A percentile compares a stretch with the other conserved stretches of the same genome.
Evolutionary conservation across 30 jellyfish, hydroid and myxozoan species (phyloP).

Genomic region (Aurelia coerulea): DNA sequence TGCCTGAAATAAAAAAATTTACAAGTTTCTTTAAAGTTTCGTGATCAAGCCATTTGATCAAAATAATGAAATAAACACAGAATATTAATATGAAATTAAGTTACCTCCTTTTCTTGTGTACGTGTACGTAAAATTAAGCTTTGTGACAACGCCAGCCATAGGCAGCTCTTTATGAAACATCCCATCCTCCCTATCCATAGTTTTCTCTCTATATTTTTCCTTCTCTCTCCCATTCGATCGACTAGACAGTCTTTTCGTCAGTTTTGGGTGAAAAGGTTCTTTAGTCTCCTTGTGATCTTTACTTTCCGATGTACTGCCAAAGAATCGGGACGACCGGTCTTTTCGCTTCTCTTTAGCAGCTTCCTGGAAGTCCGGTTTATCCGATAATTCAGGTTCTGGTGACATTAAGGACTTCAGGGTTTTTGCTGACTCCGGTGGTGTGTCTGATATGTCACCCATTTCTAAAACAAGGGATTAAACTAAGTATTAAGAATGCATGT

Average conservation of each 20-base stretch:
- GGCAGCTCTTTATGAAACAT: slow-evolving; percentile 57
- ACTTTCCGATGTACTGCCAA: slow-evolving; percentile 39
- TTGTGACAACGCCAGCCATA: slow-evolving; percentile 76
- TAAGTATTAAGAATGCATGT: background rate
- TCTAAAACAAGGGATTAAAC: slow-evolving; percentile 1
- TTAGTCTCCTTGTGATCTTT: slow-evolving; percentile 25
- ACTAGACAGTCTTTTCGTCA: slow-evolving; percentile 54
- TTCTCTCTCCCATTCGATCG: slow-evolving; percentile 49
- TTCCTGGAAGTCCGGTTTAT: slow-evolving; percentile 30
- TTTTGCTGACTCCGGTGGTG: slow-evolving; percentile 59
- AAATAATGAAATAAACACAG: too few relatives aligned
- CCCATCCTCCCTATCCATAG: slow-evolving; percentile 91
- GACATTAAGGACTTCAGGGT: slow-evolving; percentile 20
- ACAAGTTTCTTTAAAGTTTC: too few relatives aligned
- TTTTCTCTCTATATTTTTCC: slow-evolving; percentile 22
- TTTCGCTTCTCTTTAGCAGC: slow-evolving; percentile 53
- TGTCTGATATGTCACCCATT: slow-evolving; percentile 57
- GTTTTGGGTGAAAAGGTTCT: slow-evolving; percentile 43
- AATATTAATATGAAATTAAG: background rate
- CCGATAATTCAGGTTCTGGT: slow-evolving; percentile 36
- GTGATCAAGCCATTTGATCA: too few relatives aligned
- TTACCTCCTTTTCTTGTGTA: slow-evolving; percentile 94
- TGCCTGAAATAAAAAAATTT: too few relatives aligned
- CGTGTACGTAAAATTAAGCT: slow-evolving; percentile 74
- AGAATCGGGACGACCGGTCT: slow-evolving; percentile 61